Percentiles rank a stretch among this genome's conserved stretches.
Conservation (phyloP, 2,797 vertebrate species). For the Gorsachius magnificus region DNA sequence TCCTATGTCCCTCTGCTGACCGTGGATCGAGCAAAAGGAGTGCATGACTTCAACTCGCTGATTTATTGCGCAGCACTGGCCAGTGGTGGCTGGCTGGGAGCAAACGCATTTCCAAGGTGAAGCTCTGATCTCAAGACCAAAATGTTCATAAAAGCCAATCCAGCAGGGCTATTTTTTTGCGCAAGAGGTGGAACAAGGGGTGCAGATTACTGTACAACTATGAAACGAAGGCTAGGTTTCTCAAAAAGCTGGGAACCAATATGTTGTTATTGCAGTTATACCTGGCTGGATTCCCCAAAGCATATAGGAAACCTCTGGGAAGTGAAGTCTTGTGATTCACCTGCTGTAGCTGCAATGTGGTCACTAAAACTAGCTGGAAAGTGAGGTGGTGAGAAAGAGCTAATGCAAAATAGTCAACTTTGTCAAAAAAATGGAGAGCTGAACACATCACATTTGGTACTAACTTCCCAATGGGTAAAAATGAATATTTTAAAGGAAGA, state of each 20-base stretch:
- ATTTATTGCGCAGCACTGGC: background rate
- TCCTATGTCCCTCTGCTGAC: background rate
- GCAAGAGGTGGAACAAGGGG: background rate
- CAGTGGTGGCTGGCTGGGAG: background rate
- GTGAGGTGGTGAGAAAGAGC: background rate
- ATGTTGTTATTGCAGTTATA: background rate
- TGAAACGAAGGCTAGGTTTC: background rate
- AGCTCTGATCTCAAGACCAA: background rate
- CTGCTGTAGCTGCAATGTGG: background rate
- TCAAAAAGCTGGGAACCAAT: background rate
- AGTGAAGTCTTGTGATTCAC: background rate
- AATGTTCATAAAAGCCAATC: background rate
- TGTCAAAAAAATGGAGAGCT: background rate
- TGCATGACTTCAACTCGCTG: background rate
- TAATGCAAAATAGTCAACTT: background rate
- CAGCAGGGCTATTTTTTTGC: background rate
- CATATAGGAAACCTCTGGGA: background rate
- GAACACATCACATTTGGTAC: background rate
- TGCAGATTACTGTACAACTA: background rate
- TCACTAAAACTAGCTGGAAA: background rate
- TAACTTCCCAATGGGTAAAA: background rate
- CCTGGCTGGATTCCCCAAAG: background rate
- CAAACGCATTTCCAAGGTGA: background rate
- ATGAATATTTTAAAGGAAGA: background rate
- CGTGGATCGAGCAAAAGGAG: background rate